These are phyloP conservation scores for Zophobas atratus DNA, from an alignment of 1,140 invertebrate species.

Conservation along the genomic window DNA sequence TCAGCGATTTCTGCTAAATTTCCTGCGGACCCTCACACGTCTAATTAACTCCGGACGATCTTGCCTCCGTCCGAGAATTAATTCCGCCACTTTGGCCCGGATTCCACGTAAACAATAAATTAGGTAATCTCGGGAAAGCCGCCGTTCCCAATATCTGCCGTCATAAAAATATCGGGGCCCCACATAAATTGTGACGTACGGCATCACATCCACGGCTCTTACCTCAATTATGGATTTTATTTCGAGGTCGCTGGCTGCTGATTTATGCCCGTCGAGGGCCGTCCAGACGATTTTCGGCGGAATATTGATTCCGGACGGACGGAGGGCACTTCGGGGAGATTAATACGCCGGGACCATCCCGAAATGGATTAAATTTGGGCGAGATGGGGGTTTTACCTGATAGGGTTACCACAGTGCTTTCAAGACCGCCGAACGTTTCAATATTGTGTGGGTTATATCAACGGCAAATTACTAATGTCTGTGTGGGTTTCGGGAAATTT, in stretches of 20 bases:
- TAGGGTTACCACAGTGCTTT: no score
- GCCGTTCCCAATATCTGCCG: slow-evolving; percentile 36
- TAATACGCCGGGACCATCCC: no score
- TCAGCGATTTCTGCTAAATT: background rate
- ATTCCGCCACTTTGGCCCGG: slow-evolving; percentile 9
- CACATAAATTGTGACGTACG: slow-evolving; percentile 40
- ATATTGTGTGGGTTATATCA: no score
- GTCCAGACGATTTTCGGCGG: background rate
- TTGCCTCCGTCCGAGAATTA: background rate
- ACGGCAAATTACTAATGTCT: no score
- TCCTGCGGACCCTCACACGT: background rate
- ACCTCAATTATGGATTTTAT: slow-evolving; percentile 42
- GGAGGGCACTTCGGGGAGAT: background rate
- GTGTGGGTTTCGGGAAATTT: no score
- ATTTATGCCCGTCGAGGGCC: slow-evolving; percentile 13
- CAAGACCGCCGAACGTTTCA: no score
- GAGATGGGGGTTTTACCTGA: no score
- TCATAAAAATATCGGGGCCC: slow-evolving; percentile 38
- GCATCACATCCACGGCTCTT: slow-evolving; percentile 33
- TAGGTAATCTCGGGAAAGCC: slow-evolving; percentile 23
- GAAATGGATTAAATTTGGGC: no score
- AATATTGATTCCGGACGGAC: background rate
- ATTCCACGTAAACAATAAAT: slow-evolving; percentile 34
- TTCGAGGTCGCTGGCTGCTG: slow-evolving; percentile 24
- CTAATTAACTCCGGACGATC: background rate